Conservation (phyloP, 2,888 invertebrate genomes). For the Ectobius pallidus region DNA sequence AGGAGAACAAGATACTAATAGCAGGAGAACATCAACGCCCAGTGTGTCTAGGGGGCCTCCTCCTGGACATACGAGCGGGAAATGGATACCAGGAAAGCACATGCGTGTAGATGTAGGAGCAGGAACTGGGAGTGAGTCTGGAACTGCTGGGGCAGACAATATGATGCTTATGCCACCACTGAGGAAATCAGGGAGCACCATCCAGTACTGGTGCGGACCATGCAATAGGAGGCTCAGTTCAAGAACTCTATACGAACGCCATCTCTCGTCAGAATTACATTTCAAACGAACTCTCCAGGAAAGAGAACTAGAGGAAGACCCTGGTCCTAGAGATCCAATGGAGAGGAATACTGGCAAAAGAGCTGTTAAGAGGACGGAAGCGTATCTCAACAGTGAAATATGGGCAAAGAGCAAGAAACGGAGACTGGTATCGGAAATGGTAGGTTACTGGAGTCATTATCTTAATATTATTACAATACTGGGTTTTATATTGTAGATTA, state of each 20-base stretch:
- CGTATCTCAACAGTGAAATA: constrained; percentile 38
- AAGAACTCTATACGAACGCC: constrained; percentile 75
- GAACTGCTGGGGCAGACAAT: not conserved
- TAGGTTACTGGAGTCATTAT: not conserved
- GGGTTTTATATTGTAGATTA: no score
- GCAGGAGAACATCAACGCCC: not conserved
- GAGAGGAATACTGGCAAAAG: constrained; percentile 40
- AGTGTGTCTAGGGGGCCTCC: constrained; percentile 33
- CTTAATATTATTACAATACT: no score
- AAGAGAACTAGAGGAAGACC: constrained; percentile 57
- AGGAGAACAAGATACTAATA: constrained; percentile 50
- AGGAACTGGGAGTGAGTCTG: not conserved
- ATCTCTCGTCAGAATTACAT: constrained; percentile 76
- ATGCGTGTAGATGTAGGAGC: not conserved
- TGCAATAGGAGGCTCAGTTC: constrained; percentile 79
- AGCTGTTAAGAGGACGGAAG: constrained; percentile 45
- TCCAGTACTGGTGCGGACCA: constrained; percentile 80
- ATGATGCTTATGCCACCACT: constrained; percentile 23
- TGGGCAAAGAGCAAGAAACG: constrained; percentile 27
- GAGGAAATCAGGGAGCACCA: constrained; percentile 42
- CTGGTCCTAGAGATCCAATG: constrained; percentile 22
- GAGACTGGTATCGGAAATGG: not conserved
- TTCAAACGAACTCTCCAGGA: constrained; percentile 69
- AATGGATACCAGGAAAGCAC: constrained; percentile 74
- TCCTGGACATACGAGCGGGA: constrained; percentile 71